Conservation (phyloP, 2,797 vertebrate species). For the Acrocephalus scirpaceus region DNA sequence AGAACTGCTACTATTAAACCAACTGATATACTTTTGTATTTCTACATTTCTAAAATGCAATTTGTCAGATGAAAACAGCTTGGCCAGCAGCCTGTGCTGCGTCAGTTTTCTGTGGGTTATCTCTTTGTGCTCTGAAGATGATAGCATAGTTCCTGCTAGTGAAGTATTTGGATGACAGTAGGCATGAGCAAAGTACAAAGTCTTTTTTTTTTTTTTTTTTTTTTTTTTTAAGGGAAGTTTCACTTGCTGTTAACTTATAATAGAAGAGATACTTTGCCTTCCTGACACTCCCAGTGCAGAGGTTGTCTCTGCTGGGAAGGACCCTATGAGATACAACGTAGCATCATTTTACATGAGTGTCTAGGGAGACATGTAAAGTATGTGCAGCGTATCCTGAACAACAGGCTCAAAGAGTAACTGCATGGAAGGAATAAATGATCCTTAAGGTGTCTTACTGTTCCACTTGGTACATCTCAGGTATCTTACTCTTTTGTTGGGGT, state of each 20-base stretch:
- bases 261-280: not conserved
- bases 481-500: not conserved
- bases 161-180: not conserved
- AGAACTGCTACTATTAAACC: not conserved
- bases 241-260: not conserved
- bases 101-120: not conserved
- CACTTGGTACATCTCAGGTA: not conserved
- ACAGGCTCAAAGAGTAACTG: not conserved
- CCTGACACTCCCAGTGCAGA: not conserved
- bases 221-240: not conserved
- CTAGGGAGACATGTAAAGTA: not conserved
- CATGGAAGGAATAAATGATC: not conserved
- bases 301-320: not conserved
- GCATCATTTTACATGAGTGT: not conserved
- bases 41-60: not conserved
- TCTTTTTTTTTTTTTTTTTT: not conserved
- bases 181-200: not conserved
- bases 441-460: not conserved
- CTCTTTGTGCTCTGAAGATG: not conserved
- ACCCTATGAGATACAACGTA: accelerated
- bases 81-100: not conserved
- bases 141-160: not conserved
- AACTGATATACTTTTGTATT: not conserved
- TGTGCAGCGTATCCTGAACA: not conserved
- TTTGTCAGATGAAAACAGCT: not conserved